Conservation (phyloP, 23 tunicate genomes). For the Trididemnum miniatum region DNA sequence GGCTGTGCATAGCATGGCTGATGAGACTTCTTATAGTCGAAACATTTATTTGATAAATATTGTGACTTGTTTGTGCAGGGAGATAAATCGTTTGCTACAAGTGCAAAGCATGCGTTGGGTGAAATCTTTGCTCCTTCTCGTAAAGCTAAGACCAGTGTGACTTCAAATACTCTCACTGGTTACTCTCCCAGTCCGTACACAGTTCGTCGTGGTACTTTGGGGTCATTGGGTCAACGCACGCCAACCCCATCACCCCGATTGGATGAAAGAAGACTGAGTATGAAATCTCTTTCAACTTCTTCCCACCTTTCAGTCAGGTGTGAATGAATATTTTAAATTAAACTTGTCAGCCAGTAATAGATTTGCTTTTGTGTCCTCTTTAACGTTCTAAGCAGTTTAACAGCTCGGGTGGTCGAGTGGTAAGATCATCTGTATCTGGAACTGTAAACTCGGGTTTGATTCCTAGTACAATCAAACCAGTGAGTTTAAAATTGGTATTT, state of each 20-base stretch:
- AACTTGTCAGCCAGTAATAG: too few relatives aligned
- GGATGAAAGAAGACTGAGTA: conserved; percentile 2
- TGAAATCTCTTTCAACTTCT: not conserved
- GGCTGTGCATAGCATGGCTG: too few relatives aligned
- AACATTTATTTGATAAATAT: too few relatives aligned
- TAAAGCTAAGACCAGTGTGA: conserved; percentile 35
- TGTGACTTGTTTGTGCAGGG: not conserved
- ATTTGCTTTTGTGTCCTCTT: too few relatives aligned
- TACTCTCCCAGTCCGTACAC: conserved; percentile 46
- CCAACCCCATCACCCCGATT: conserved; percentile 50
- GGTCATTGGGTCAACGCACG: conserved; percentile 43
- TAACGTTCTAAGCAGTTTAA: too few relatives aligned
- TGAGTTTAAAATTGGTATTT: too few relatives aligned
- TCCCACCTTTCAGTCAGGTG: conserved; percentile 1
- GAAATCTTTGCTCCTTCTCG: conserved; percentile 70
- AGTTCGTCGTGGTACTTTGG: conserved; percentile 60
- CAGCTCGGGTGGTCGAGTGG: too few relatives aligned
- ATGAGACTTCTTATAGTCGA: too few relatives aligned
- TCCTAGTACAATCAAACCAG: too few relatives aligned
- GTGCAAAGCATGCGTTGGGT: conserved; percentile 30
- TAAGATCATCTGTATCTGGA: too few relatives aligned
- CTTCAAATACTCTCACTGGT: conserved; percentile 50
- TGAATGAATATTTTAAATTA: too few relatives aligned
- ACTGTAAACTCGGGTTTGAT: too few relatives aligned
- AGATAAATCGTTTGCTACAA: conserved; percentile 25